A percentile compares a stretch with the other conserved stretches of the same genome.
These are phyloP conservation scores for Alaudala cheleensis DNA, from an alignment of 2,113 vertebrate species.

Conservation along the genomic window DNA sequence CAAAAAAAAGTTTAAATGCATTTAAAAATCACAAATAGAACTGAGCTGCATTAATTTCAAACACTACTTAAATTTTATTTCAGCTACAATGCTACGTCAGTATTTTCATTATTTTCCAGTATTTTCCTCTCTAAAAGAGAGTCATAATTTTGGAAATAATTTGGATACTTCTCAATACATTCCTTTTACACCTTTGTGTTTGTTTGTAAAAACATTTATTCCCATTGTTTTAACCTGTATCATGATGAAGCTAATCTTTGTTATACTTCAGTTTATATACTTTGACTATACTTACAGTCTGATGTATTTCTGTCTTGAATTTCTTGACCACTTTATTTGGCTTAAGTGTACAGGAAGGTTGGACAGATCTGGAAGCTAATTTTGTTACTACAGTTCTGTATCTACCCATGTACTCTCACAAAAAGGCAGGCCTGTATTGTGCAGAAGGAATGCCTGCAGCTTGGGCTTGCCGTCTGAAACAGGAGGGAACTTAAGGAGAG, in stretches of 20 bases:
- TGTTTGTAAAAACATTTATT: neutral
- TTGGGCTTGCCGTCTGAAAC: neutral
- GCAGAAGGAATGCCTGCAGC: neutral
- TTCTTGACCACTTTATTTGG: neutral
- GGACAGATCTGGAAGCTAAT: neutral
- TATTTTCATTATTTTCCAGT: neutral
- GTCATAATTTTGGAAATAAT: neutral
- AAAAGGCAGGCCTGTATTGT: neutral
- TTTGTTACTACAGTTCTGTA: neutral
- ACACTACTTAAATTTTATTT: neutral
- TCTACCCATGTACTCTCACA: neutral
- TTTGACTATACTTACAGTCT: neutral
- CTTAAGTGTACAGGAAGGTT: neutral
- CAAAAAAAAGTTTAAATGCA: neutral
- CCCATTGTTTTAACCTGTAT: neutral
- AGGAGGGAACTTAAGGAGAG: neutral
- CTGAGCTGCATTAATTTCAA: neutral
- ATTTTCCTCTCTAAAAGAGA: neutral
- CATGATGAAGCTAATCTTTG: neutral
- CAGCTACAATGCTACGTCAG: neutral
- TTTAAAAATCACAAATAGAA: neutral
- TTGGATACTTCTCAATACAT: neutral
- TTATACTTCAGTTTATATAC: neutral
- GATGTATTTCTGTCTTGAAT: neutral
- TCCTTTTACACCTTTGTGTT: neutral